Evolutionary conservation across 2,797 vertebrate species (phyloP), one percentile per base, ranked within the genome.

Genomic region (Melopsittacus undulatus): DNA sequence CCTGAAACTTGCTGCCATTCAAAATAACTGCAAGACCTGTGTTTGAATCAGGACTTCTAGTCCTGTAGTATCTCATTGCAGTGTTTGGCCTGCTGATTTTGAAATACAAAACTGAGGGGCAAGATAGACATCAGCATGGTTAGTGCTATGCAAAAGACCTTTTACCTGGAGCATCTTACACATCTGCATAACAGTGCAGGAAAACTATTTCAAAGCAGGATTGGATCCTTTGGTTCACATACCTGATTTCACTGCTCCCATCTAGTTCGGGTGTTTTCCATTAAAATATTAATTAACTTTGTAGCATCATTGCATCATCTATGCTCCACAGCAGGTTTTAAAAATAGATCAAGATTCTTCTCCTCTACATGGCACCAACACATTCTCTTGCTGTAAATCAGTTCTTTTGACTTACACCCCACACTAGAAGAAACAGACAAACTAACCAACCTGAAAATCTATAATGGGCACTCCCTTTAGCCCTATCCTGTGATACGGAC

Each of bases 211-310:
- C n/a, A 51, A 81, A 74, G 19, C 6, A 90, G n/a, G 51, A 51
- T 2, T 29, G 9, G 13, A 9, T 72, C 48, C 27, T 67, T 42
- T n/a, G 89, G 57, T 17, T 90, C 34, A 32, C 0, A 0, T 64
- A 18, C 22, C n/a, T 48, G 17, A 64, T 40, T 72, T 90, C 36
- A 64, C 36, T 63, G 6, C 7, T 15, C 7, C 13, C 29, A 29
- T n/a, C n/a, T 74, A 64, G n/a, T 61, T 83, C 87, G 86, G 11
- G n/a, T 40, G 3, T 93, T 93, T 87, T 90, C 45, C 32, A 51
- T 56, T 52, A 89, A 93, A 95, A 89, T 94, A 89, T 92, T 92
- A 42, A 61, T 90, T 45, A 90, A 3, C 11, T 32, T 56, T 87
- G 45, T n/a, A 95, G 56, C 17, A 86, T 23, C 1, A 1, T 59